Evolutionary conservation across 64 coral and sea anemone species (phyloP).

Genomic region (Porites lutea): DNA sequence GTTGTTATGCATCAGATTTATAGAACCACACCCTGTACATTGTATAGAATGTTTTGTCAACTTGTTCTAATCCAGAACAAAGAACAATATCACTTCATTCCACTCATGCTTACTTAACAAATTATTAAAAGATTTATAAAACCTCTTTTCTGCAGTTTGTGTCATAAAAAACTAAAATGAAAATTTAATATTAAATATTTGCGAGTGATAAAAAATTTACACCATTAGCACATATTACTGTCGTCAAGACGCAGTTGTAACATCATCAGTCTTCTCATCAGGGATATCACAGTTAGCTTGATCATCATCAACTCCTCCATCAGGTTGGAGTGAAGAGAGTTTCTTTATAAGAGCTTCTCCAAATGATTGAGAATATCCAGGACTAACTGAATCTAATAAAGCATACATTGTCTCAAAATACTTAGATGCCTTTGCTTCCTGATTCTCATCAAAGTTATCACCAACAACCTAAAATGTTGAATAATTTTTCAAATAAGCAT

Average conservation of each 20-base stretch:
- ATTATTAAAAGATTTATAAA: too few species aligned
- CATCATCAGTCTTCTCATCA: neutral
- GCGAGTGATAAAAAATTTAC: too few species aligned
- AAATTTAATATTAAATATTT: too few species aligned
- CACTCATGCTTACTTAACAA: too few species aligned
- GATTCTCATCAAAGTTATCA: constrained; percentile 45
- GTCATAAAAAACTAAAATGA: too few species aligned
- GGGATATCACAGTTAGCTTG: neutral
- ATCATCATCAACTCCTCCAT: neutral
- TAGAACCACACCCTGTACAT: too few species aligned
- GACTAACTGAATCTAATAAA: constrained; percentile 55
- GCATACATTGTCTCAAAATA: constrained; percentile 75
- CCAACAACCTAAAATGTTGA: constrained; percentile 46
- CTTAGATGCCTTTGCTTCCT: neutral
- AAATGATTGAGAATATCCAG: constrained; percentile 65
- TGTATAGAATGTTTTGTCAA: too few species aligned
- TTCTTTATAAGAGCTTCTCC: constrained; percentile 58
- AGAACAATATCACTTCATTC: too few species aligned
- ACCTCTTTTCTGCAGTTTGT: too few species aligned
- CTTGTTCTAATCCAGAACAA: too few species aligned
- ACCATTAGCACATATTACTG: too few species aligned
- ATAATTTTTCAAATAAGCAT: neutral
- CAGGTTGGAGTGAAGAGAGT: constrained; percentile 31
- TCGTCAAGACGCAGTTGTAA: neutral
- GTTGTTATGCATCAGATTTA: too few species aligned